Evolutionary conservation across 2,888 invertebrate genomes (phyloP).

Genomic region (Cecidostiba fungosa): DNA sequence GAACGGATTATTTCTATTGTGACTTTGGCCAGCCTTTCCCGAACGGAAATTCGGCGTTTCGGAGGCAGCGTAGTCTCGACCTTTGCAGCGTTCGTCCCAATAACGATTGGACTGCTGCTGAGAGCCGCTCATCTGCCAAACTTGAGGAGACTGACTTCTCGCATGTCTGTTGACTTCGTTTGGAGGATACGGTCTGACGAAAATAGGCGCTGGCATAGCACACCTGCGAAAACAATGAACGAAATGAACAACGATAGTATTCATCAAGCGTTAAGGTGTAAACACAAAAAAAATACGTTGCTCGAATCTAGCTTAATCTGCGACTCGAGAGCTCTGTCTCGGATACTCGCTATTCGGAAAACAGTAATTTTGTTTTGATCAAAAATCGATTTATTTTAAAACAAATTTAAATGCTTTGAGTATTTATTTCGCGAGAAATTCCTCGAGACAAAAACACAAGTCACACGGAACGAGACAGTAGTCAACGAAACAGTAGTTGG

Average conservation of each 20-base stretch:
- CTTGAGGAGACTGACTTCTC: constrained; percentile 73
- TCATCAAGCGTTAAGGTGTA: not conserved
- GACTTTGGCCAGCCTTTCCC: constrained; percentile 37
- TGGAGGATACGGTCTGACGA: constrained; percentile 72
- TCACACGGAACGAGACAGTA: not conserved
- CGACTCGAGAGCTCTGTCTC: constrained; percentile 76
- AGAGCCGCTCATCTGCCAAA: constrained; percentile 62
- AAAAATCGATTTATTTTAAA: not conserved
- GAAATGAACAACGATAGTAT: not conserved
- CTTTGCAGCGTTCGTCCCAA: constrained; percentile 64
- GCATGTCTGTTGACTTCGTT: constrained; percentile 73
- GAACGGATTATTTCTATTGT: constrained; percentile 62
- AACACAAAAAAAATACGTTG: constrained; percentile 64
- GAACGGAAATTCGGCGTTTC: constrained; percentile 54
- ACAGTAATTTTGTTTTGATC: not conserved
- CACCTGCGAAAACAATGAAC: constrained; percentile 28
- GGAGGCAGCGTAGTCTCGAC: constrained; percentile 48
- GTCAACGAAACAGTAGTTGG: constrained; percentile 48
- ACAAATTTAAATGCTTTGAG: not conserved
- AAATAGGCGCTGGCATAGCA: constrained; percentile 66
- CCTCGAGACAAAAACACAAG: not conserved
- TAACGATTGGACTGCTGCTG: constrained; percentile 60
- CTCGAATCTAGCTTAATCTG: constrained; percentile 75
- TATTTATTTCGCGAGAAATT: not conserved
- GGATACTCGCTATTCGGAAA: constrained; percentile 65